Evolutionary conservation across 2,888 invertebrate species (phyloP), one percentile per base, ranked within the genome.

Genomic region (Idaea biselata): DNA sequence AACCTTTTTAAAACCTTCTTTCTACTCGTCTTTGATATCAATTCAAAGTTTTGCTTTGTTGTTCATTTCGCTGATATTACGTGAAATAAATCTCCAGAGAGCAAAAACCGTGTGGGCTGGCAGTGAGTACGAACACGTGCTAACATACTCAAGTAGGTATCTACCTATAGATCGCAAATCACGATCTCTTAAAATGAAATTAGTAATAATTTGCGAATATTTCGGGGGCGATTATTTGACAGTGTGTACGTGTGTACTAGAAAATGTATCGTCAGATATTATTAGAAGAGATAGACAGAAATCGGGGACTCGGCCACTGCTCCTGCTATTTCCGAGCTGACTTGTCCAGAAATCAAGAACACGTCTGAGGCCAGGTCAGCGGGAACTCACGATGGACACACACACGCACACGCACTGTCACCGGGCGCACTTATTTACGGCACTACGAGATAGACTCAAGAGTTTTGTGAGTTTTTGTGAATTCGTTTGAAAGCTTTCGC

Each of bases 311-410:
- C 85, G 85, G 87, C 78, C 86, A 84, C 83, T 85, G 84, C 83
- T 88, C 80, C 78, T 82, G 84, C 86, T 90, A 89, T 89, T 90
- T 89, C 74, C 81, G 84, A 83, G 78, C 78, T 80, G 73, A 83
- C 80, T 82, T 78, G 82, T 80, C 76, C 80, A 75, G 75, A 77
- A 82, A 86, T 84, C 85, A 84, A 83, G 85, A 87, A 81, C 84
- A 82, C 83, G 84, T 80, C 77, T 81, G 82, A 75, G 84, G 80
- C 77, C 81, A 84, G 82, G 75, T 83, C 80, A 67, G 70, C 78
- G 74, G 73, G 71, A 73, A 78, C 74, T 66, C 64, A 75, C 69
- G 71, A 85, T 85, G 84, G 80, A 80, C 74, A 79, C 79, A 60
- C 76, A 77, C 69, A 85, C 84, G 84, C 80, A 80, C 74, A 78